A percentile compares a stretch with the other conserved stretches of the same genome.
phyloP scores from a whole-genome alignment of 2,797 vertebrate genomes.

The Acanthiza pusilla region DNA sequence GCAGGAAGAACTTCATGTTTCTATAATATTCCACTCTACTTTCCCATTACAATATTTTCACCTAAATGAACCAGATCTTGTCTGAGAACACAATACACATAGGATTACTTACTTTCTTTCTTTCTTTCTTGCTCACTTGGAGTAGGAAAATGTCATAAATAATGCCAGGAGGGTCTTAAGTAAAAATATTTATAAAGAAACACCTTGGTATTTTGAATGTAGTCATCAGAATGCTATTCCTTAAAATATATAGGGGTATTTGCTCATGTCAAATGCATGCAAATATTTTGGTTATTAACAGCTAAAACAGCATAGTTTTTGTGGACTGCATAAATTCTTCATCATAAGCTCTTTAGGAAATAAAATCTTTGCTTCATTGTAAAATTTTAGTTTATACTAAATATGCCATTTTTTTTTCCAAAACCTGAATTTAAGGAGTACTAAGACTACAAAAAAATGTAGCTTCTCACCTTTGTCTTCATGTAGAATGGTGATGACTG shows the following conservation, averaged over 20 bases:
- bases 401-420: not conserved
- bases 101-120: not conserved
- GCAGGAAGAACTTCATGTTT: not conserved
- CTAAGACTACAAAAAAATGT: not conserved
- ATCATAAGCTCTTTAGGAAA: not conserved
- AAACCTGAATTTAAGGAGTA: not conserved
- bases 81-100: not conserved
- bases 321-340: not conserved
- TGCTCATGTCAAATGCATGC: not conserved
- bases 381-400: not conserved
- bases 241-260: not conserved
- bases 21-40: not conserved
- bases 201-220: not conserved
- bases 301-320: not conserved
- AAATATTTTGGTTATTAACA: not conserved
- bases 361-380: not conserved
- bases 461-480: constrained; percentile 88
- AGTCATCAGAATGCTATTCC: not conserved
- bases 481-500: constrained; percentile 85
- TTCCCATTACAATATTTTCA: not conserved
- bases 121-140: not conserved
- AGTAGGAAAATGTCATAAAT: not conserved
- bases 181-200: not conserved
- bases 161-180: accelerated
- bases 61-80: not conserved